Conservation (phyloP, 53 echinoderm and acorn worm genomes). For the Stichopus horrens region DNA sequence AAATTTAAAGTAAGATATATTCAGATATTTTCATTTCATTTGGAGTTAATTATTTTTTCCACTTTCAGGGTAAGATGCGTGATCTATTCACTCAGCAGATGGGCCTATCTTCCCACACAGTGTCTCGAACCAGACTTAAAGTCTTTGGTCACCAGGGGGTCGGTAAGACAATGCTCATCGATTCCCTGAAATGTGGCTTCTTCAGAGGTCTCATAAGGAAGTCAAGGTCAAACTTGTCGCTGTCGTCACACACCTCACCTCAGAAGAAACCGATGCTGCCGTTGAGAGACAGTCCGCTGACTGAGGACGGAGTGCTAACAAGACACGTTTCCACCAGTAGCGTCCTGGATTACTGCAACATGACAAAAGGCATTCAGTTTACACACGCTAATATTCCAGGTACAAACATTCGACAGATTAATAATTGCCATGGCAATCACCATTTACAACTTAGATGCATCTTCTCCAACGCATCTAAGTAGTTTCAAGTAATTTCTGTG, state of each 20-base stretch:
- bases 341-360: slow-evolving; percentile 62
- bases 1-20: too few relatives aligned
- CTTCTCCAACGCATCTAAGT: too few relatives aligned
- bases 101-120: slow-evolving; percentile 67
- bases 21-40: too few relatives aligned
- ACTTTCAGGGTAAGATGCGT: slow-evolving; percentile 74
- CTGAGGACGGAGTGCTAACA: slow-evolving; percentile 60
- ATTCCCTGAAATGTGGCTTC: slow-evolving; percentile 94
- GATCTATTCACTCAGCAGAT: slow-evolving; percentile 86
- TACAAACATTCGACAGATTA: not conserved
- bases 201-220: slow-evolving; percentile 86
- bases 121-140: slow-evolving; percentile 77
- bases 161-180: slow-evolving; percentile 86
- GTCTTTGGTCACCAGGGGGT: slow-evolving; percentile 93
- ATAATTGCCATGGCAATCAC: not conserved
- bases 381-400: slow-evolving; percentile 79
- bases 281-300: slow-evolving; percentile 55
- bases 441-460: too few relatives aligned
- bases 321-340: slow-evolving; percentile 65
- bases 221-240: slow-evolving; percentile 85
- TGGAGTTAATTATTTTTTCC: not conserved
- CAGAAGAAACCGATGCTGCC: slow-evolving; percentile 43
- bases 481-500: too few relatives aligned
- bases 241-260: slow-evolving; percentile 48
- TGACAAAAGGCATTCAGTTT: slow-evolving; percentile 84